A percentile compares a stretch with the other conserved stretches of the same genome.
These are phyloP conservation scores for Synergus umbraculus DNA, from an alignment of 2,888 invertebrate species.

Conservation along the genomic window DNA sequence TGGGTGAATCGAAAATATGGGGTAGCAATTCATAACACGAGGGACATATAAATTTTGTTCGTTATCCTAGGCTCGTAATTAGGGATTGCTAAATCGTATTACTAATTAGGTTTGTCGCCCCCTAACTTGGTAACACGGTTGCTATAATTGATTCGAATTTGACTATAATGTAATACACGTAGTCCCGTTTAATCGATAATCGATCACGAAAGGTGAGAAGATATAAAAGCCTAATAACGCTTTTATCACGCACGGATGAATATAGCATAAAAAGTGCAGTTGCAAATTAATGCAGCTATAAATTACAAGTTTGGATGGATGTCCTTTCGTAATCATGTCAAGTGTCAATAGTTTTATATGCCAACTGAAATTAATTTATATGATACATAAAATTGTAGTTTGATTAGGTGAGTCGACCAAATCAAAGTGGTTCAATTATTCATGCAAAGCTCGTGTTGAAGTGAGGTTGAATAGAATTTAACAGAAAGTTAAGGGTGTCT, in stretches of 20 bases:
- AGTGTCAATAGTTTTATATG: neutral
- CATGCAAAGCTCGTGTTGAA: neutral
- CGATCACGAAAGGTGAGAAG: constrained; percentile 42
- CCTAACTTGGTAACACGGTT: constrained; percentile 54
- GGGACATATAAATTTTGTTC: constrained; percentile 70
- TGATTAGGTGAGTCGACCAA: neutral
- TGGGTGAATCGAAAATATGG: constrained; percentile 44
- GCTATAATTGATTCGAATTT: constrained; percentile 73
- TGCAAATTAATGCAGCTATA: too few species aligned
- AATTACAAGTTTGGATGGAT: too few species aligned
- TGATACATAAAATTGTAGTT: neutral
- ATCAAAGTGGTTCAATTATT: constrained; percentile 5
- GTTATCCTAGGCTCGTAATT: constrained; percentile 71
- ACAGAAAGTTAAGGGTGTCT: constrained; percentile 17
- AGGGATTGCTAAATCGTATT: constrained; percentile 73
- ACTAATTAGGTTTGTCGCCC: constrained; percentile 71
- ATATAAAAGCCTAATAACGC: neutral
- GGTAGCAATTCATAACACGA: constrained; percentile 66
- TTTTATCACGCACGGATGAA: too few species aligned
- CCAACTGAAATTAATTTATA: neutral
- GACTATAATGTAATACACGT: constrained; percentile 66
- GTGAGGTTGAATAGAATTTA: constrained; percentile 6
- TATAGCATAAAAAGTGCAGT: too few species aligned
- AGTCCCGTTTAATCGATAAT: constrained; percentile 48
- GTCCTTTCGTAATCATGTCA: neutral